Evolutionary conservation across 2,113 vertebrate genomes (phyloP).

Genomic region (Acrocephalus arundinaceus): DNA sequence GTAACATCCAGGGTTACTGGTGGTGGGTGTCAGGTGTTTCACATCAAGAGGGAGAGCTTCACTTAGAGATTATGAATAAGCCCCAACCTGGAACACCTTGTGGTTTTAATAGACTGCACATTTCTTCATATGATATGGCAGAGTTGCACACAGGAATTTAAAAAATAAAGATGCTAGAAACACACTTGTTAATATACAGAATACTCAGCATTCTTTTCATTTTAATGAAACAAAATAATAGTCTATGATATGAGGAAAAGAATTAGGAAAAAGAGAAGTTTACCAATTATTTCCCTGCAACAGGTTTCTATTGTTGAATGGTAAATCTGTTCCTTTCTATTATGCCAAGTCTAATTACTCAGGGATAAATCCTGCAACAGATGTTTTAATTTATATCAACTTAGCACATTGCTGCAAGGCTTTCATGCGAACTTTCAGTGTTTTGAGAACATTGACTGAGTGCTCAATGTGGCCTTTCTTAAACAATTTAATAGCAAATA

Average conservation of each 20-base stretch:
- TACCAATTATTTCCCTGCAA: background rate
- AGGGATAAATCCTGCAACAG: background rate
- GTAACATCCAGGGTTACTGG: background rate
- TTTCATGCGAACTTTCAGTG: constrained; percentile 29
- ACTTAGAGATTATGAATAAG: background rate
- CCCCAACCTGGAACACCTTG: background rate
- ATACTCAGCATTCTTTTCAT: background rate
- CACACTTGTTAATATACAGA: background rate
- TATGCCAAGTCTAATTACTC: background rate
- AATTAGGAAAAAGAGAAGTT: background rate
- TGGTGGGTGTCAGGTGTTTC: background rate
- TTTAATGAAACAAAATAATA: background rate
- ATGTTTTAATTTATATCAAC: background rate
- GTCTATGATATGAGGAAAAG: background rate
- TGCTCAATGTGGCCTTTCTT: constrained; percentile 11
- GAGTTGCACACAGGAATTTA: background rate
- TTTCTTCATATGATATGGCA: background rate
- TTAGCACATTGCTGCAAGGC: background rate
- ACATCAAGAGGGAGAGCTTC: background rate
- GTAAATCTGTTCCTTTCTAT: background rate
- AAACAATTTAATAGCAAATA: constrained; percentile 31
- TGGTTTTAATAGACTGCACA: background rate
- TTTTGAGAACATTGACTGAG: constrained; percentile 1
- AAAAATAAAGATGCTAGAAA: background rate
- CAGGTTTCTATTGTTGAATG: background rate